These are phyloP conservation scores for Scortum barcoo DNA, from an alignment of 2,113 vertebrate genomes.

Conservation along the genomic window DNA sequence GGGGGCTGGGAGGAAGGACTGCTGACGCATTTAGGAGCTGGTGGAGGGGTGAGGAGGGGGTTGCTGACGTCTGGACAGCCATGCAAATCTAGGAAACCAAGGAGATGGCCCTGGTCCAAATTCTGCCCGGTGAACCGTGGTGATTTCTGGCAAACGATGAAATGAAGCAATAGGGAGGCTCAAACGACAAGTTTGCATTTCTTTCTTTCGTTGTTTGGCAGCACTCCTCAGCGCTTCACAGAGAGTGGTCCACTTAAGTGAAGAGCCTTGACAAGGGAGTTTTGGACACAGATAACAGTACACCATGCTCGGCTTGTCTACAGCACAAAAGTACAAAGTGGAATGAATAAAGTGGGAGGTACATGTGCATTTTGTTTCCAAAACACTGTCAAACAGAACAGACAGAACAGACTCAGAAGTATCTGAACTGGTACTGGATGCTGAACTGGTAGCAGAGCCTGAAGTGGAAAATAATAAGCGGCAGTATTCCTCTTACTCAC, in stretches of 20 bases:
- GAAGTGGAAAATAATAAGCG: no score
- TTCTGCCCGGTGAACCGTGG: conserved; percentile 63
- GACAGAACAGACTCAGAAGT: background rate
- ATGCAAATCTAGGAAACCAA: conserved; percentile 79
- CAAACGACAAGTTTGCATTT: conserved; percentile 57
- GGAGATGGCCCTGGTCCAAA: conserved; percentile 75
- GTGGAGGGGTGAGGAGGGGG: conserved; percentile 47
- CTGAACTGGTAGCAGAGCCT: background rate
- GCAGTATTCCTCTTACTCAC: no score
- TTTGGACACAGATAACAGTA: conserved; percentile 45
- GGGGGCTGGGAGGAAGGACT: conserved; percentile 51
- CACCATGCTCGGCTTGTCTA: background rate
- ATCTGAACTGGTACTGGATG: no score
- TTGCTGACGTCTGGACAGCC: conserved; percentile 82
- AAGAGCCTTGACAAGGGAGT: conserved; percentile 46
- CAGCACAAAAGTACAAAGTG: conserved; percentile 22
- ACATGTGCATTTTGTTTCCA: conserved; percentile 7
- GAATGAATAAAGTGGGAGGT: background rate
- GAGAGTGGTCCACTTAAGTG: conserved; percentile 43
- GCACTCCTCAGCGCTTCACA: conserved; percentile 19
- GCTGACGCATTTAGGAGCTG: conserved; percentile 80
- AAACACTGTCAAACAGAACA: background rate
- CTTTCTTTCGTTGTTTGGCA: conserved; percentile 49
- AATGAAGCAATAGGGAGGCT: conserved; percentile 38
- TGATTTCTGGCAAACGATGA: conserved; percentile 67